These are phyloP conservation scores for Chymomyza fuscimana DNA, from an alignment of 2,888 invertebrate species.

Conservation along the genomic window DNA sequence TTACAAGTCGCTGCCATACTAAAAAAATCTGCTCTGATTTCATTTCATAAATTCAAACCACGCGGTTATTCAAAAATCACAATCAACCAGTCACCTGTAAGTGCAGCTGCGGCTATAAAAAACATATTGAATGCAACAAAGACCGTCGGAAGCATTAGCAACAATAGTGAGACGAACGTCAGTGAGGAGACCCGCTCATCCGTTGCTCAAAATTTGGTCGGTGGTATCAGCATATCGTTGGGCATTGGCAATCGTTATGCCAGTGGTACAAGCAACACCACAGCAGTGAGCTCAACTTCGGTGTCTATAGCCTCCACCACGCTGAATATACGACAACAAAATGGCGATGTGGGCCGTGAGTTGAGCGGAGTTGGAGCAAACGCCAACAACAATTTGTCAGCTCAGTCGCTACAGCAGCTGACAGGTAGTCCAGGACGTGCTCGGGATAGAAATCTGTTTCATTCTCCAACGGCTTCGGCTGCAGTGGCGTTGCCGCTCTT, in stretches of 20 bases:
- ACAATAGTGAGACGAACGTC: conserved; percentile 21
- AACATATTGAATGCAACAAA: conserved; percentile 76
- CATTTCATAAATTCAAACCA: conserved; percentile 56
- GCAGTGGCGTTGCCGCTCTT: conserved; percentile 78
- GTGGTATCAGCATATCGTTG: conserved; percentile 74
- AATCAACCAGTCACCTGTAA: conserved; percentile 69
- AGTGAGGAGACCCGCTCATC: conserved; percentile 42
- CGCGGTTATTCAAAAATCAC: neutral
- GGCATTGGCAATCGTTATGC: conserved; percentile 65
- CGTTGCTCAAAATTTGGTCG: conserved; percentile 72
- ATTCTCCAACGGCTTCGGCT: conserved; percentile 76
- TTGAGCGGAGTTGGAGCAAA: neutral
- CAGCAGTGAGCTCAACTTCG: conserved; percentile 29
- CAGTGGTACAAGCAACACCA: neutral
- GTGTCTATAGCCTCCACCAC: conserved; percentile 24
- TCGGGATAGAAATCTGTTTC: conserved; percentile 79
- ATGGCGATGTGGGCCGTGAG: conserved; percentile 48
- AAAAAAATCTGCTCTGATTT: conserved; percentile 50
- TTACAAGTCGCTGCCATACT: conserved; percentile 31
- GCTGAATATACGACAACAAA: conserved; percentile 52
- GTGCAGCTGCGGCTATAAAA: conserved; percentile 76
- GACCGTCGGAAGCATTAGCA: conserved; percentile 64
- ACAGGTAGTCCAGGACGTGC: conserved; percentile 79
- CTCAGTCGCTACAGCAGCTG: conserved; percentile 77
- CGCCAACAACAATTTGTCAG: conserved; percentile 53